phyloP scores from a whole-genome alignment of 2,888 invertebrate species.

The Xylocampa areola region DNA sequence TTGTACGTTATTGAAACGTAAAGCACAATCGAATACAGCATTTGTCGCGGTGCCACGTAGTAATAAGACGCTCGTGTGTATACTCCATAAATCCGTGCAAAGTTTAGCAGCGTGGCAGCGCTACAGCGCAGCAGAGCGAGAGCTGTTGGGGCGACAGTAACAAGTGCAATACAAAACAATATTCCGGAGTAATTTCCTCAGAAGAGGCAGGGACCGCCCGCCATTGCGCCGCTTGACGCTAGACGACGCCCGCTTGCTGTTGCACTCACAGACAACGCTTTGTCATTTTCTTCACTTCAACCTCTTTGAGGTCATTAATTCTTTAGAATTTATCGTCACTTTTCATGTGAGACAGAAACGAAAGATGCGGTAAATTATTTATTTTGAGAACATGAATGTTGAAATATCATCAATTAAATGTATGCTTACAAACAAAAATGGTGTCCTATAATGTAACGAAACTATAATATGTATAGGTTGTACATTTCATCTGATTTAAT shows the following conservation, averaged over 20 bases:
- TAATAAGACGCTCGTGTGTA: constrained; percentile 59
- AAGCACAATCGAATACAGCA: constrained; percentile 48
- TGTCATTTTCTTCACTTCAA: constrained; percentile 61
- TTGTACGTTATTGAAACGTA: constrained; percentile 44
- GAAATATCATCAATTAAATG: not conserved
- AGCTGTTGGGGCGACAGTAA: constrained; percentile 56
- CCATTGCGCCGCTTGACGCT: constrained; percentile 45
- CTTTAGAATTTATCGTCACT: constrained; percentile 28
- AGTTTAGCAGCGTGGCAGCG: constrained; percentile 52
- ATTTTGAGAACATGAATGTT: not conserved
- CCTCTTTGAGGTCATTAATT: constrained; percentile 51
- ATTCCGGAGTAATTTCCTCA: constrained; percentile 73
- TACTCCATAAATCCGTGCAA: constrained; percentile 64
- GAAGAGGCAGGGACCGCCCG: constrained; percentile 57
- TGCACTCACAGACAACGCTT: constrained; percentile 61
- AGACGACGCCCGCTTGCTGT: constrained; percentile 48
- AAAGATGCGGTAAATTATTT: constrained; percentile 1
- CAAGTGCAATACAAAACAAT: constrained; percentile 77
- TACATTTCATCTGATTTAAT: constrained; percentile 14
- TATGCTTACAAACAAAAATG: no score
- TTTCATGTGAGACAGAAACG: constrained; percentile 17
- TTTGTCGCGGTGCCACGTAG: constrained; percentile 59
- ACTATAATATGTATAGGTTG: constrained; percentile 1
- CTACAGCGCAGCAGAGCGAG: constrained; percentile 39
- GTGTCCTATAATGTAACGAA: no score